Evolutionary conservation across 2,797 vertebrate genomes (phyloP).

Genomic region (Periparus ater): DNA sequence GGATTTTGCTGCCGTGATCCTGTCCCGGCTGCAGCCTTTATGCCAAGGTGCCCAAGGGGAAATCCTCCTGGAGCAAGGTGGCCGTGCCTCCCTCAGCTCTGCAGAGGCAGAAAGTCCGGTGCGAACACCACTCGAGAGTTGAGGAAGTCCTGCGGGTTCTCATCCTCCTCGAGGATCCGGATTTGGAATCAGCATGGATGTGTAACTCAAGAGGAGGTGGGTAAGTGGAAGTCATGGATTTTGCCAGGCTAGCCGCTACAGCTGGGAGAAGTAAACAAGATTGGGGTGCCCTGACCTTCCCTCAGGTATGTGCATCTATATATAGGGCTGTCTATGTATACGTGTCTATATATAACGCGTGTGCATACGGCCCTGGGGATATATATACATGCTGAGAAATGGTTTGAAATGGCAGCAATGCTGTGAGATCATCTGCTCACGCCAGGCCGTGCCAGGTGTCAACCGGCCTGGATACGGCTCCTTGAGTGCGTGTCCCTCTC

Average conservation of each 20-base stretch:
- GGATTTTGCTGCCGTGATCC: not conserved
- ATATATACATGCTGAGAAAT: not conserved
- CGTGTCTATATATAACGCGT: not conserved
- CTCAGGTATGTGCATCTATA: constrained; percentile 40
- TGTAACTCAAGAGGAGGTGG: not conserved
- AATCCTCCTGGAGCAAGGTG: not conserved
- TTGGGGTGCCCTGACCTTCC: not conserved
- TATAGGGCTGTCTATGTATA: constrained; percentile 13
- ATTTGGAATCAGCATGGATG: rapidly evolving
- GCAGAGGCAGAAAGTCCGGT: rapidly evolving
- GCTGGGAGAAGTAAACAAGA: constrained; percentile 21
- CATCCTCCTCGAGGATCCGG: rapidly evolving
- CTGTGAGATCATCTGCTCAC: not conserved
- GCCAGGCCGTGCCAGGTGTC: not conserved
- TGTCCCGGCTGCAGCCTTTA: not conserved
- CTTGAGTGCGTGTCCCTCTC: not conserved
- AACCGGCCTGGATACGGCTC: not conserved
- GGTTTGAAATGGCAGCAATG: not conserved
- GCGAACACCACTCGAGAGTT: rapidly evolving
- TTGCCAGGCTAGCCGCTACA: not conserved
- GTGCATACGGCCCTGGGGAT: not conserved
- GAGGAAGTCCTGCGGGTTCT: not conserved
- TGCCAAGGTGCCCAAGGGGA: not conserved
- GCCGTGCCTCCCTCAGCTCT: not conserved
- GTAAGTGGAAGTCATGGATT: not conserved